These are phyloP conservation scores for Trichomycterus rosablanca DNA, from an alignment of 2,113 vertebrate genomes.

Conservation along the genomic window DNA sequence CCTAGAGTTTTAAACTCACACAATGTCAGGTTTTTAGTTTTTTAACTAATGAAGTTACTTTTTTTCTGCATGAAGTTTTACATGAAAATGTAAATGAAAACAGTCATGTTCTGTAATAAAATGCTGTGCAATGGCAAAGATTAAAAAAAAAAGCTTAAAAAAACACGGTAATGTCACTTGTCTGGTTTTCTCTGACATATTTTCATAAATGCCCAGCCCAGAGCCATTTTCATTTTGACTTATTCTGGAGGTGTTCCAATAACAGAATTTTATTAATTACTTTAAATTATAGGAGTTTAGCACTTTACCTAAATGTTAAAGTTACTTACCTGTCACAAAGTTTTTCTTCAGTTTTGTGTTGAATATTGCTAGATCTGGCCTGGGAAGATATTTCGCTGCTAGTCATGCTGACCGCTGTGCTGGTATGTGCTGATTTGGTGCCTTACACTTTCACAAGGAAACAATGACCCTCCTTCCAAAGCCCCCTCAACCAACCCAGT, in stretches of 20 bases:
- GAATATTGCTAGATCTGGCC: constrained; percentile 14
- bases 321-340: constrained; percentile 41
- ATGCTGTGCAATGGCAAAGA: too few relatives aligned
- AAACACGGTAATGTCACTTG: too few relatives aligned
- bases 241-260: not conserved
- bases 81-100: too few relatives aligned
- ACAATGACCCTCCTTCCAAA: constrained; percentile 3
- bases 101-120: too few relatives aligned
- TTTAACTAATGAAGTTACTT: too few relatives aligned
- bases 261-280: too few relatives aligned
- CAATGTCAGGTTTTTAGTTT: constrained; percentile 51
- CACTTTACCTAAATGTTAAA: too few relatives aligned
- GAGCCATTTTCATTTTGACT: not conserved
- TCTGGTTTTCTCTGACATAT: too few relatives aligned
- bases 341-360: constrained; percentile 1
- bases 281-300: too few relatives aligned
- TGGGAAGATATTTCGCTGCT: constrained; percentile 4
- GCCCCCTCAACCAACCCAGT: constrained; percentile 10
- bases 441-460: constrained; percentile 23
- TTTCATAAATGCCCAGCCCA: too few relatives aligned
- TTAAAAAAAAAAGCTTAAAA: too few relatives aligned
- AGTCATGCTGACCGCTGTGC: constrained; percentile 32
- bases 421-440: constrained; percentile 14
- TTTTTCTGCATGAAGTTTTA: too few relatives aligned
- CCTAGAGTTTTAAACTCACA: constrained; percentile 42